Percentiles rank a stretch among this genome's conserved stretches.
Evolutionary conservation across 2,888 invertebrate genomes (phyloP).

Genomic region (Eupithecia insigniata): DNA sequence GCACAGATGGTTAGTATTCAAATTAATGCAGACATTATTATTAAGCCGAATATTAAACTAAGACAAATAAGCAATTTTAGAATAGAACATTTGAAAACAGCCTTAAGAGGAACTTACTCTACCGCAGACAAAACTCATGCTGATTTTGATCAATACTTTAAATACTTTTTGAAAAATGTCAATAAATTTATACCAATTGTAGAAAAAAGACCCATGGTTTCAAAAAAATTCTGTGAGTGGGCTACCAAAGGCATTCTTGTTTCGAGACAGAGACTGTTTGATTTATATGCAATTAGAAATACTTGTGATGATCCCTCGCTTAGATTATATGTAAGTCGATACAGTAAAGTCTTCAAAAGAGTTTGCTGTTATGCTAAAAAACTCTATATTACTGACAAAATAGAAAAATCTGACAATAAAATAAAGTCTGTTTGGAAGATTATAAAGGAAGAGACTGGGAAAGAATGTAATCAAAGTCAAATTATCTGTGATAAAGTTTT

Average conservation of each 20-base stretch:
- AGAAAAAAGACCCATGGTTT: neutral
- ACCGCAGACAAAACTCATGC: neutral
- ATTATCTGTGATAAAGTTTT: too few relatives aligned
- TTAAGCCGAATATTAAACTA: neutral
- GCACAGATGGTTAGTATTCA: neutral
- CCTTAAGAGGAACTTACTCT: neutral
- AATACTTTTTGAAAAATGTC: neutral
- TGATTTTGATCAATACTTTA: slow-evolving; percentile 1
- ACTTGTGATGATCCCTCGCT: too few relatives aligned
- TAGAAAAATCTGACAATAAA: too few relatives aligned
- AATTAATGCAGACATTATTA: neutral
- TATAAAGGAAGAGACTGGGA: too few relatives aligned
- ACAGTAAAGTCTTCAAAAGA: too few relatives aligned
- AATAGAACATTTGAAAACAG: neutral
- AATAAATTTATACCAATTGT: neutral
- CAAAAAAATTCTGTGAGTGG: neutral
- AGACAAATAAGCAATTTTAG: neutral
- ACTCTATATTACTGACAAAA: too few relatives aligned
- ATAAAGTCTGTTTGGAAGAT: too few relatives aligned
- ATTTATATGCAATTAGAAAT: slow-evolving; percentile 5
- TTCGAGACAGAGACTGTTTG: neutral
- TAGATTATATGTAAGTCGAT: too few relatives aligned
- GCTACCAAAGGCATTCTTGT: neutral
- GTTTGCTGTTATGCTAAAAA: too few relatives aligned
- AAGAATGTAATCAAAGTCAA: too few relatives aligned